Evolutionary conservation across 2,888 invertebrate genomes (phyloP).

Genomic region (Eustalomyia histrio): DNA sequence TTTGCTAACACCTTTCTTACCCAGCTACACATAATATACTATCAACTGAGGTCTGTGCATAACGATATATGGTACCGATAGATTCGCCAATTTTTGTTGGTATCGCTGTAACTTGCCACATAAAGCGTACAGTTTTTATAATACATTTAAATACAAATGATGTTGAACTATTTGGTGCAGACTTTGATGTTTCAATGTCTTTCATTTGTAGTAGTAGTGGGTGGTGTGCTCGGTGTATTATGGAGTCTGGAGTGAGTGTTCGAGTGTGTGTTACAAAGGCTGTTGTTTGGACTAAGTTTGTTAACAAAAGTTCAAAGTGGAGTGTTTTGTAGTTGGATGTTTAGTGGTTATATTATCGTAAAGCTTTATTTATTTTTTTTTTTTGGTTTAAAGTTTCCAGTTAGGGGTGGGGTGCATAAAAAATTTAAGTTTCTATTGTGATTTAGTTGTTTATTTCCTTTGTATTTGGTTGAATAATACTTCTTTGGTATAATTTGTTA

Average conservation of each 20-base stretch:
- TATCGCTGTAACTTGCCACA: slow-evolving; percentile 79
- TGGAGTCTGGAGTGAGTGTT: not conserved
- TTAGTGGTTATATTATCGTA: slow-evolving; percentile 14
- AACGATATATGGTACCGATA: slow-evolving; percentile 78
- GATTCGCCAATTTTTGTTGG: slow-evolving; percentile 79
- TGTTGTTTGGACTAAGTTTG: not conserved
- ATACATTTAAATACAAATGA: slow-evolving; percentile 78
- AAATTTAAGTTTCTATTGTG: slow-evolving; percentile 1
- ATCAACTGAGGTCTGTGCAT: slow-evolving; percentile 80
- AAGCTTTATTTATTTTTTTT: slow-evolving; percentile 3
- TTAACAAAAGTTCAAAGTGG: slow-evolving; percentile 27
- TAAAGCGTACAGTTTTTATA: slow-evolving; percentile 76
- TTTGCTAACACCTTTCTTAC: slow-evolving; percentile 70
- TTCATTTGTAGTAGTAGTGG: slow-evolving; percentile 49
- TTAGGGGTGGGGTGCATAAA: slow-evolving; percentile 9
- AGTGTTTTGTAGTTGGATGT: slow-evolving; percentile 12
- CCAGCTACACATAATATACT: slow-evolving; percentile 79
- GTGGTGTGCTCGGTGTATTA: slow-evolving; percentile 21
- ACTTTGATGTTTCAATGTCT: slow-evolving; percentile 60
- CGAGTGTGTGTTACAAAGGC: slow-evolving; percentile 2
- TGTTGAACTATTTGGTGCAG: slow-evolving; percentile 67
- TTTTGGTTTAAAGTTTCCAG: not conserved
- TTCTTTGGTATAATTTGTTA: slow-evolving; percentile 53
- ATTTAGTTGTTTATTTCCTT: not conserved
- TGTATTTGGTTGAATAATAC: slow-evolving; percentile 45